Conservation (phyloP, 2,888 invertebrate species). For the Cryptosula pallasiana region DNA sequence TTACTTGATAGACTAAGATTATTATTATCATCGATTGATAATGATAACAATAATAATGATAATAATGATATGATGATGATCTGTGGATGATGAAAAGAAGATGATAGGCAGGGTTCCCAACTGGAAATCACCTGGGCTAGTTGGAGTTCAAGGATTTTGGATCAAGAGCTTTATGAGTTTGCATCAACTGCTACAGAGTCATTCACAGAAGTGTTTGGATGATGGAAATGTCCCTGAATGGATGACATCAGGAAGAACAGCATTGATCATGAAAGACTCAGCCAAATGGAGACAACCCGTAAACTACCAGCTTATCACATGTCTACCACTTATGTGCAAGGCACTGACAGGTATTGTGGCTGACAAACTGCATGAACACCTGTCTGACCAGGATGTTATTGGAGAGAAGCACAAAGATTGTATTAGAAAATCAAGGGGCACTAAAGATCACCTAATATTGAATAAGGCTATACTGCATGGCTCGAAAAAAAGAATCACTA, state of each 20-base stretch:
- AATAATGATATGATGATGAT: too few relatives aligned
- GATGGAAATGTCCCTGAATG: background rate
- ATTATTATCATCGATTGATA: too few relatives aligned
- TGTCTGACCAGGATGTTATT: too few relatives aligned
- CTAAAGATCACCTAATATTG: too few relatives aligned
- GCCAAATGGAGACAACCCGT: background rate
- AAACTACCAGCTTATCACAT: background rate
- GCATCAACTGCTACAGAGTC: background rate
- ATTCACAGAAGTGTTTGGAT: background rate
- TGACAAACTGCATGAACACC: too few relatives aligned
- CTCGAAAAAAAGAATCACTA: background rate
- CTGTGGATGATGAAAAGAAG: too few relatives aligned
- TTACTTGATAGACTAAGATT: too few relatives aligned
- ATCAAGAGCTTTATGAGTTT: background rate
- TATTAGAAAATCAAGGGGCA: background rate
- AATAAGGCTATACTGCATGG: background rate
- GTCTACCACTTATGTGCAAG: background rate
- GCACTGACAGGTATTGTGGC: background rate
- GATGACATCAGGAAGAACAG: background rate
- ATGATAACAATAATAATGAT: too few relatives aligned
- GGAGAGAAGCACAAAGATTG: too few relatives aligned
- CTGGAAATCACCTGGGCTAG: too few relatives aligned
- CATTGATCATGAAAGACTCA: background rate
- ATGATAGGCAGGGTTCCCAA: background rate
- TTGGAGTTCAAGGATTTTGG: background rate